Conservation (phyloP, 2,113 vertebrate species). For the Poecile atricapillus region DNA sequence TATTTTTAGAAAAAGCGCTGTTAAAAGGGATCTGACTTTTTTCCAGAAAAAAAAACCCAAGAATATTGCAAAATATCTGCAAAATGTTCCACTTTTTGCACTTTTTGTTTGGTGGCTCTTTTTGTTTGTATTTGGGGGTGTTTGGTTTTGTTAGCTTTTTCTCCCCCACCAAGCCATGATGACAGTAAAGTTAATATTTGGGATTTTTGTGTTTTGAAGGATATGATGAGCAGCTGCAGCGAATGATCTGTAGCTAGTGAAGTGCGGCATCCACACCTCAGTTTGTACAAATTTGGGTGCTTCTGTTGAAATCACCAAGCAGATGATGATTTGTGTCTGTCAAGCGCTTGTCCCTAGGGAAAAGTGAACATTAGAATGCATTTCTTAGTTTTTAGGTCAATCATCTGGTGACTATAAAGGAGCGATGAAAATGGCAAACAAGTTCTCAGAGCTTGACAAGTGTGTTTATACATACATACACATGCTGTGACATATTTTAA, state of each 20-base stretch:
- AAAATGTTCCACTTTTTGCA: neutral
- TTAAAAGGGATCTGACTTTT: neutral
- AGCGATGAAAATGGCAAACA: neutral
- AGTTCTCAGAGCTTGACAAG: neutral
- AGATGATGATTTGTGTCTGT: neutral
- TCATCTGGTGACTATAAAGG: neutral
- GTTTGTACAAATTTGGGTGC: accelerated
- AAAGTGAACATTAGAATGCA: neutral
- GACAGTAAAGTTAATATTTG: neutral
- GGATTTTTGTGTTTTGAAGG: neutral
- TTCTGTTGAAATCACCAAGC: neutral
- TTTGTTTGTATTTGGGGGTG: neutral
- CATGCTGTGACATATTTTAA: neutral
- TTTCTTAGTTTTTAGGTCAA: neutral
- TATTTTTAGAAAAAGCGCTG: neutral
- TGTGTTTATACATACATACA: neutral
- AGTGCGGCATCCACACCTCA: neutral
- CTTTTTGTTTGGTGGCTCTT: neutral
- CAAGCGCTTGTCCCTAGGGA: neutral
- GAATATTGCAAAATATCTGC: neutral
- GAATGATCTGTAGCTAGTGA: neutral
- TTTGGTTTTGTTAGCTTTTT: neutral
- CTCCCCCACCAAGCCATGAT: neutral
- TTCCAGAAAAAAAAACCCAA: neutral
- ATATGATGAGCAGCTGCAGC: neutral